Evolutionary conservation across 2,797 vertebrate species (phyloP), one percentile per base, ranked within the genome.

Genomic region (Sebastes itinus): DNA sequence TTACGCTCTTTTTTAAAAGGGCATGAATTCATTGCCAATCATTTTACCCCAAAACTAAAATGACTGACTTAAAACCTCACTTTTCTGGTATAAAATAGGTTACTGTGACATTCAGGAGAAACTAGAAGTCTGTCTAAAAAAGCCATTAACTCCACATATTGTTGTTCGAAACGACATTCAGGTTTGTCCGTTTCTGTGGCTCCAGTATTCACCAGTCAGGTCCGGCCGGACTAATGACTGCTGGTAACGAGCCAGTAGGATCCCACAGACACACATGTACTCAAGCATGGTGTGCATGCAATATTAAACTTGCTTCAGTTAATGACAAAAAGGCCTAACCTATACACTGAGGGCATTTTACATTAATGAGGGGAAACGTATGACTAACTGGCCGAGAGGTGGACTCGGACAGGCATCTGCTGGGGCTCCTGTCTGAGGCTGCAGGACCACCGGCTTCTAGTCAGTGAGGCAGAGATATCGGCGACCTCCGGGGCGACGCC

Each of bases 351-450:
- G 75, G 77, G 81, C 75, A 88, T 84, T 85, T 63, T 54, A 72
- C 52, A 70, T 84, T 91, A 85, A 86, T 84, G 72, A 92, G 84
- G 70, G 64, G 35, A 89, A 82, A 81, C 49, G 46, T 71, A 63
- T 89, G 90, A 88, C 64, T 90, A 86, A 87, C 59, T 68, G 74
- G 82, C 91, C 60, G 4, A 12, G n/a, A 78, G 82, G 72, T 3
- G 42, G 28, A 66, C 30, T 77, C 23, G 2, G 77, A 89, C 84
- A 87, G 85, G 81, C 87, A 90, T 92, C 87, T 87, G 88, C 75
- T 77, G 73, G 77, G 77, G 72, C 77, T 85, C 87, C 72, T 80
- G 75, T 88, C 79, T 77, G 68, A 76, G 61, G 72, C 80, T 67
- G 70, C 66, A 86, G 83, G 77, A 68, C 87, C 81, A 90, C 85